Evolutionary conservation across 2,888 invertebrate genomes (phyloP).

Genomic region (Himalopsyche japonica): DNA sequence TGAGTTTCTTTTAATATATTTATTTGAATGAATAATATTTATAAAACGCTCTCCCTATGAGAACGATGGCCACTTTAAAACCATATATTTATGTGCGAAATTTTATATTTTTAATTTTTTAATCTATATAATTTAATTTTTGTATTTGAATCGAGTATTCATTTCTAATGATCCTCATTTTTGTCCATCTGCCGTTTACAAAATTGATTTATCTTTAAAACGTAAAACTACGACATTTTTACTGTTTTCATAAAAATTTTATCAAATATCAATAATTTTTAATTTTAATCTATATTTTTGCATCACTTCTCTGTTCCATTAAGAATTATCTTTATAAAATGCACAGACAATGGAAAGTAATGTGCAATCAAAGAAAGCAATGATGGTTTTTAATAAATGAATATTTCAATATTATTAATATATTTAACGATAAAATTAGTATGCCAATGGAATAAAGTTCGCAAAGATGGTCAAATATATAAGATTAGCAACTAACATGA

Average conservation of each 20-base stretch:
- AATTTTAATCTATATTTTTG: not conserved
- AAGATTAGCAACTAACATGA: not conserved
- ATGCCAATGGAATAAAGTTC: not conserved
- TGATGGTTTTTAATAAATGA: not conserved
- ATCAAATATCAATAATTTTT: not conserved
- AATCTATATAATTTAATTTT: not conserved
- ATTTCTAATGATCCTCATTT: no score
- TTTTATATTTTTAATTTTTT: not conserved
- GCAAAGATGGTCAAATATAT: not conserved
- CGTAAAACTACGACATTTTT: no score
- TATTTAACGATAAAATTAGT: not conserved
- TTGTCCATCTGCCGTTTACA: no score
- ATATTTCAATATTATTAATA: not conserved
- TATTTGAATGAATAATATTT: not conserved
- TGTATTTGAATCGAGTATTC: not conserved
- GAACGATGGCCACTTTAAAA: not conserved
- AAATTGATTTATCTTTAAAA: no score
- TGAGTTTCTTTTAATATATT: conserved; percentile 1
- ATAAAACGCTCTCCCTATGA: not conserved
- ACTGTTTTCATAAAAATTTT: no score
- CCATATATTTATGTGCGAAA: not conserved
- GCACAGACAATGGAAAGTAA: not conserved
- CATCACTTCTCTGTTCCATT: not conserved
- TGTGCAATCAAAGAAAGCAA: not conserved
- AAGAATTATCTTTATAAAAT: not conserved